Evolutionary conservation across 2,113 vertebrate genomes (phyloP).

Genomic region (Camelus bactrianus): DNA sequence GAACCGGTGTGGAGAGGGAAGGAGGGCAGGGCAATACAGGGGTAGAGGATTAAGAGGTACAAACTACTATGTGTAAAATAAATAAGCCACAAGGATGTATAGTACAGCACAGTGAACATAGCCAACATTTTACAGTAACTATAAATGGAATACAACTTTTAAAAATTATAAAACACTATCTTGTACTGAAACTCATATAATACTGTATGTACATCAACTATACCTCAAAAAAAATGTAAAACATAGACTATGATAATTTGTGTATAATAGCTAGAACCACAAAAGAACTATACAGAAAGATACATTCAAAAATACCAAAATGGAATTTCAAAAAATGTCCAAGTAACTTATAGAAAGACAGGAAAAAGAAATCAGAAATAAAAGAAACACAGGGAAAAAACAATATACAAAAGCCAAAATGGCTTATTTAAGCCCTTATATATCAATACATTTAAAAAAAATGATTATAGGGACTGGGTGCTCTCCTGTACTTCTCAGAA

Average conservation of each 20-base stretch:
- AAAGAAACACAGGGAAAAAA: neutral
- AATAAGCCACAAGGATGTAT: no score
- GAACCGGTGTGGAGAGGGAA: no score
- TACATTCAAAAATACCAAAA: neutral
- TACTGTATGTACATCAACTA: no score
- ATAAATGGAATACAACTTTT: no score
- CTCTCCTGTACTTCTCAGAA: neutral
- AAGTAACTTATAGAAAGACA: neutral
- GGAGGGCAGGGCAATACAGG: no score
- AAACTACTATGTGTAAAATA: no score
- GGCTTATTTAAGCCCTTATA: neutral
- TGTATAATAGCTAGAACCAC: neutral
- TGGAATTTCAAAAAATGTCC: neutral
- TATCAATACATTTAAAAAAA: neutral
- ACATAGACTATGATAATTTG: neutral
- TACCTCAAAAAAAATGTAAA: no score
- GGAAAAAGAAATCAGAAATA: neutral
- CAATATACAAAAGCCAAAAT: neutral
- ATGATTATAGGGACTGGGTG: neutral
- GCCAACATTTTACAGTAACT: no score
- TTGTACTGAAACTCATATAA: no score
- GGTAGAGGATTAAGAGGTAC: no score
- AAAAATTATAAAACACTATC: no score
- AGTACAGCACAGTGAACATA: no score
- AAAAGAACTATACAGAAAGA: neutral